Percentiles rank a stretch among this genome's conserved stretches.
Evolutionary conservation across 1,140 invertebrate genomes (phyloP).

Genomic region (Hylyphantes graminicola): DNA sequence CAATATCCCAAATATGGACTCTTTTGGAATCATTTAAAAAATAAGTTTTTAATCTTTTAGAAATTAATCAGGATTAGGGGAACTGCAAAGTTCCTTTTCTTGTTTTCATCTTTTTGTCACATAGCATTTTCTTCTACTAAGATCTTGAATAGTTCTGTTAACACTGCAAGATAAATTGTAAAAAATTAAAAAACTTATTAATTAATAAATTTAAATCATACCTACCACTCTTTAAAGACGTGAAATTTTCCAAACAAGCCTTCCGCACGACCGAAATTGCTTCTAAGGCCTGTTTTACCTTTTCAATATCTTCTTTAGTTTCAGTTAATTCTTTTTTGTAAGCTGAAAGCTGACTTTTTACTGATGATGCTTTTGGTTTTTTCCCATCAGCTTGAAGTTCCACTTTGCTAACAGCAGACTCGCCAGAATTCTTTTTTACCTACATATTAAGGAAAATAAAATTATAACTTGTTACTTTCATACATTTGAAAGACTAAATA

Average conservation of each 20-base stretch:
- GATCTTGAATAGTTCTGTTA: no score
- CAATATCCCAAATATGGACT: background rate
- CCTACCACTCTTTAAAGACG: background rate
- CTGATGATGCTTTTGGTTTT: background rate
- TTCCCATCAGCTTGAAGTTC: slow-evolving; percentile 1
- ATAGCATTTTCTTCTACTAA: no score
- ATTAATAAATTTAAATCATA: background rate
- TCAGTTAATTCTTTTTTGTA: slow-evolving; percentile 32
- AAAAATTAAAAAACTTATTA: background rate
- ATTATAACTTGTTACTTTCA: background rate
- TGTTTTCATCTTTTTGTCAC: no score
- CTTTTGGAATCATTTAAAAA: background rate
- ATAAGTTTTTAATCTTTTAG: background rate
- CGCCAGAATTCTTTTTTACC: no score
- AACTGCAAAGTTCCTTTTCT: no score
- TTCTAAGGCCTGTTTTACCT: background rate
- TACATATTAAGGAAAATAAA: no score
- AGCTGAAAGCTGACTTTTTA: slow-evolving; percentile 2
- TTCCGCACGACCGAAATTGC: background rate
- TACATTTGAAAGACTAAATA: background rate
- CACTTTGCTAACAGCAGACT: background rate
- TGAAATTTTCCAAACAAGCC: background rate
- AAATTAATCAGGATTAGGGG: no score
- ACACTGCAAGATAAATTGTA: background rate
- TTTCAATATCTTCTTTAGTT: slow-evolving; percentile 6